These are phyloP conservation scores for Bombus confusus DNA, from an alignment of 1,140 invertebrate species.

Conservation along the genomic window DNA sequence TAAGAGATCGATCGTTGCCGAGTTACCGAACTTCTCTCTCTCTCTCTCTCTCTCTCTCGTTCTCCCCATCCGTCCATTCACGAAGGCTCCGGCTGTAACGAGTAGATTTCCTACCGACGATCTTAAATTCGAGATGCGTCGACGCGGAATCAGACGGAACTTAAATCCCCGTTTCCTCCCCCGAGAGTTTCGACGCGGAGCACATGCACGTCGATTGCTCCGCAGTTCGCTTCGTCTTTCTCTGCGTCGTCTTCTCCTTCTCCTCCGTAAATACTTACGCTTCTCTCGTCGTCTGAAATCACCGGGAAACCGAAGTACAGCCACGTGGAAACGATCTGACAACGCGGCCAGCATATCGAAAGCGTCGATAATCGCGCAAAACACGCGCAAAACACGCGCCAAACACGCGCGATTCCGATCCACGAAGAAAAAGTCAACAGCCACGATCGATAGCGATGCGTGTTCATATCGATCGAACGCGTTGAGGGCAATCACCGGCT, in stretches of 20 bases:
- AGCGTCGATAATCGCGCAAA: too few species aligned
- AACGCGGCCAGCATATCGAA: neutral
- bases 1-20: conserved; percentile 39
- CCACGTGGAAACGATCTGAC: neutral
- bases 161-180: conserved; percentile 41
- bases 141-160: conserved; percentile 52
- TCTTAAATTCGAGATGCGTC: conserved; percentile 55
- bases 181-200: neutral
- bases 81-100: conserved; percentile 36
- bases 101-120: conserved; percentile 43
- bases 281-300: neutral
- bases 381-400: neutral
- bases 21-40: neutral
- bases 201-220: conserved; percentile 3
- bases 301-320: too few species aligned
- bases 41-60: neutral
- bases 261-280: too few species aligned
- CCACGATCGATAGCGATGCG: too few species aligned
- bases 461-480: too few species aligned
- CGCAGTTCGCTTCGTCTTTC: neutral
- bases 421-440: neutral
- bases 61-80: neutral
- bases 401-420: neutral
- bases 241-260: neutral
- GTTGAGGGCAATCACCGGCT: too few species aligned